A percentile compares a stretch with the other conserved stretches of the same genome.
Evolutionary conservation across 2,113 vertebrate species (phyloP).

Genomic region (Felis catus): DNA sequence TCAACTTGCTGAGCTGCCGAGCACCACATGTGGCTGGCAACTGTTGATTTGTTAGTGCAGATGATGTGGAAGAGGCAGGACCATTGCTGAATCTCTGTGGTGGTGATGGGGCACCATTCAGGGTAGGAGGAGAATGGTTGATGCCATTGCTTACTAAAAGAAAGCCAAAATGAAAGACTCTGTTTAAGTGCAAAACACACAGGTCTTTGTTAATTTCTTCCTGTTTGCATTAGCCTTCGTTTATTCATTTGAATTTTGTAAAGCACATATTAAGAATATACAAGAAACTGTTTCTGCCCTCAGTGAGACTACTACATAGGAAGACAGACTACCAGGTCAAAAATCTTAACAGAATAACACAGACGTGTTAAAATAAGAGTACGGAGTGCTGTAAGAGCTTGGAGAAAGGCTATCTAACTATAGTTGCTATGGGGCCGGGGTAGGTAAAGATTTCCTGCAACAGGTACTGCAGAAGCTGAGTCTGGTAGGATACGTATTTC

Average conservation of each 20-base stretch:
- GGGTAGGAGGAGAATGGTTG: constrained; percentile 95
- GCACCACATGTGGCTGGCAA: constrained; percentile 98
- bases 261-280: not conserved
- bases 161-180: constrained; percentile 50
- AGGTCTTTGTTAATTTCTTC: not conserved
- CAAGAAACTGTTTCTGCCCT: not conserved
- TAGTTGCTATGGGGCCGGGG: not conserved
- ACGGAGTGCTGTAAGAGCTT: not conserved
- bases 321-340: not conserved
- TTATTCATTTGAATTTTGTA: constrained; percentile 33
- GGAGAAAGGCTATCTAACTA: not conserved
- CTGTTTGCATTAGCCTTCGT: not conserved
- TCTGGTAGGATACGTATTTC: not conserved
- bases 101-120: constrained; percentile 96
- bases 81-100: constrained; percentile 97
- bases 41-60: constrained; percentile 97
- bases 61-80: constrained; percentile 97
- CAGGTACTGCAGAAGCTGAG: not conserved
- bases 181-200: constrained; percentile 2
- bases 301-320: not conserved
- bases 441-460: not conserved
- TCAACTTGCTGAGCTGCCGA: constrained; percentile 98
- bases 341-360: not conserved
- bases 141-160: constrained; percentile 95
- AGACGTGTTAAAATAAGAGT: not conserved